These are phyloP conservation scores for Podilymbus podiceps DNA, from an alignment of 2,113 vertebrate species.

Conservation along the genomic window DNA sequence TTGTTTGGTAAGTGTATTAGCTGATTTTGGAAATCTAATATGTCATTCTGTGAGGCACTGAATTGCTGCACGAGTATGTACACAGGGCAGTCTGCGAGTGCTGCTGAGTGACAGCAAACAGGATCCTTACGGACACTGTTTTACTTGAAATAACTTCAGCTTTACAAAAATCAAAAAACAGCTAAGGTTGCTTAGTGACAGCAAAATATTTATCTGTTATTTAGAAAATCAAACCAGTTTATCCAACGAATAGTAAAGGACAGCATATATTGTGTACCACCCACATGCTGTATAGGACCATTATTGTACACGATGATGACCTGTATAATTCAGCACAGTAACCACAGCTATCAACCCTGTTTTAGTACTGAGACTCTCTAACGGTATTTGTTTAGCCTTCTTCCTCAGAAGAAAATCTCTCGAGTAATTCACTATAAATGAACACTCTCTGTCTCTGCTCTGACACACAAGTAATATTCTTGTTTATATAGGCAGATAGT, in stretches of 20 bases:
- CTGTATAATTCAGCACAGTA: background rate
- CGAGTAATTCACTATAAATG: background rate
- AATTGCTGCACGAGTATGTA: background rate
- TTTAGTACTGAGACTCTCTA: background rate
- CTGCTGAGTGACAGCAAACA: conserved; percentile 3
- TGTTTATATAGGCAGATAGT: background rate
- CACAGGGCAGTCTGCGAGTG: background rate
- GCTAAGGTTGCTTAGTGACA: conserved; percentile 53
- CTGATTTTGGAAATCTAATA: background rate
- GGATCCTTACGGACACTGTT: background rate
- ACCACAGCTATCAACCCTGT: background rate
- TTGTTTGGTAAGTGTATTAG: background rate
- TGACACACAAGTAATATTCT: background rate
- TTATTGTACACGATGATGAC: background rate
- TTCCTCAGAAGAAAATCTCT: background rate
- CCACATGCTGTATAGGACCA: background rate
- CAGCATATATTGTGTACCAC: conserved; percentile 4
- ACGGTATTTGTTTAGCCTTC: background rate
- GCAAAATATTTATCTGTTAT: conserved; percentile 35
- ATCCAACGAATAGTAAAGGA: conserved; percentile 15
- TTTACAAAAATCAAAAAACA: conserved; percentile 23
- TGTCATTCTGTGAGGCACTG: background rate
- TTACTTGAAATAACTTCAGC: conserved; percentile 31
- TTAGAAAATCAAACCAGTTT: background rate
- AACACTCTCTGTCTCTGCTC: background rate